phyloP scores from a whole-genome alignment of 2,888 invertebrate genomes.

The Allacma fusca region DNA sequence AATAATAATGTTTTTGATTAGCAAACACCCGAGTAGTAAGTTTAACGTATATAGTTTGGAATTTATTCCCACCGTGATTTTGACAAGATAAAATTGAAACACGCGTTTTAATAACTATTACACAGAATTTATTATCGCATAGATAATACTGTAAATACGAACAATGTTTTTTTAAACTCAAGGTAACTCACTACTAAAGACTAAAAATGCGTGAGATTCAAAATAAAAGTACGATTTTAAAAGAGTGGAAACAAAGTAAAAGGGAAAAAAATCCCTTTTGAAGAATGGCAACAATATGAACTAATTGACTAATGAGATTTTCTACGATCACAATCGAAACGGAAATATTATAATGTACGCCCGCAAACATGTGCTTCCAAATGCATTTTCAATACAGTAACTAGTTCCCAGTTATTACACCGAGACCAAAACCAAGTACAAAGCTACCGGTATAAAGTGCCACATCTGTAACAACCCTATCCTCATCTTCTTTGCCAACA shows the following conservation, averaged over 20 bases:
- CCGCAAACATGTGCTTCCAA: background rate
- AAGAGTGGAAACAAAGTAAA: background rate
- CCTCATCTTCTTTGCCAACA: slow-evolving; percentile 34
- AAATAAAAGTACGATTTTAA: background rate
- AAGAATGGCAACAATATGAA: slow-evolving; percentile 3
- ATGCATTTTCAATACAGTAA: background rate
- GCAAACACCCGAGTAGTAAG: background rate
- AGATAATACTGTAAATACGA: background rate
- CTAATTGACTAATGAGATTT: background rate
- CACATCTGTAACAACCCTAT: slow-evolving; percentile 41
- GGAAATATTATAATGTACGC: slow-evolving; percentile 16
- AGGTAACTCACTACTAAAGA: background rate
- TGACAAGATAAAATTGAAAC: background rate
- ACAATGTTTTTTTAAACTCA: background rate
- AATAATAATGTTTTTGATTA: background rate
- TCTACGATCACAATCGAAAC: background rate
- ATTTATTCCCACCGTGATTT: background rate
- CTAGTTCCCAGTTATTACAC: slow-evolving; percentile 20
- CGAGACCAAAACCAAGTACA: slow-evolving; percentile 39
- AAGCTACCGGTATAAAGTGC: slow-evolving; percentile 32
- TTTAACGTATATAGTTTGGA: background rate
- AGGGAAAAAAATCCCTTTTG: background rate
- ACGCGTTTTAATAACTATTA: background rate
- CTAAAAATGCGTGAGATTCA: background rate
- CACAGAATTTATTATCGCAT: background rate